A percentile compares a stretch with the other conserved stretches of the same genome.
These are phyloP conservation scores for Chloroclysta siterata DNA, from an alignment of 2,888 invertebrate genomes.

Conservation along the genomic window DNA sequence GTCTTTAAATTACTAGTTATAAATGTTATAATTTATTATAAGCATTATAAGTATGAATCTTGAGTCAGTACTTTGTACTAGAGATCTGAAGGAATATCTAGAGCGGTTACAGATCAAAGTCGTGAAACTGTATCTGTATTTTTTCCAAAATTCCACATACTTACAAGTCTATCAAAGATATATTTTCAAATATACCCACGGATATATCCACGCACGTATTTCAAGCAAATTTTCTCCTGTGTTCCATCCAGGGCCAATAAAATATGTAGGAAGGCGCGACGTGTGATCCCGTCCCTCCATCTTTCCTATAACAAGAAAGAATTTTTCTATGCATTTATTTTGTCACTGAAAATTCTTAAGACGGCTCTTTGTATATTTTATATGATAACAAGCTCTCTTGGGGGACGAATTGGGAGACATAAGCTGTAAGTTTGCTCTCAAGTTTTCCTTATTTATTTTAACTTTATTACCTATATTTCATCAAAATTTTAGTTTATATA, in stretches of 20 bases:
- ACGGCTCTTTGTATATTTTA: constrained; percentile 55
- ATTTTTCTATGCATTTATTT: constrained; percentile 82
- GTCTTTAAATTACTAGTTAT: no score
- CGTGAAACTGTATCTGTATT: no score
- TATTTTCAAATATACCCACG: background rate
- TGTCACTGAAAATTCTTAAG: constrained; percentile 69
- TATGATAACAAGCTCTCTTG: constrained; percentile 48
- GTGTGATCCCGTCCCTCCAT: constrained; percentile 66
- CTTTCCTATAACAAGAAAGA: constrained; percentile 83
- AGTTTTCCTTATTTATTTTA: constrained; percentile 1
- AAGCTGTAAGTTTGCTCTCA: constrained; percentile 18
- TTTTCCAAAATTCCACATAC: background rate
- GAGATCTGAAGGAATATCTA: no score
- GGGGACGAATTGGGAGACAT: constrained; percentile 28
- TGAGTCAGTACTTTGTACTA: no score
- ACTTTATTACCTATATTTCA: background rate
- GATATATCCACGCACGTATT: constrained; percentile 57
- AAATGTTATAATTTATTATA: no score
- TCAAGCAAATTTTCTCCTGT: constrained; percentile 45
- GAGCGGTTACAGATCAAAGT: no score
- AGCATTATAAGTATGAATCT: no score
- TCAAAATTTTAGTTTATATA: no score
- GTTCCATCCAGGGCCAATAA: constrained; percentile 69
- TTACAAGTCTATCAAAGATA: background rate
- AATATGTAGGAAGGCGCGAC: constrained; percentile 81